phyloP scores from a whole-genome alignment of 2,113 vertebrate genomes.

The Ia io region DNA sequence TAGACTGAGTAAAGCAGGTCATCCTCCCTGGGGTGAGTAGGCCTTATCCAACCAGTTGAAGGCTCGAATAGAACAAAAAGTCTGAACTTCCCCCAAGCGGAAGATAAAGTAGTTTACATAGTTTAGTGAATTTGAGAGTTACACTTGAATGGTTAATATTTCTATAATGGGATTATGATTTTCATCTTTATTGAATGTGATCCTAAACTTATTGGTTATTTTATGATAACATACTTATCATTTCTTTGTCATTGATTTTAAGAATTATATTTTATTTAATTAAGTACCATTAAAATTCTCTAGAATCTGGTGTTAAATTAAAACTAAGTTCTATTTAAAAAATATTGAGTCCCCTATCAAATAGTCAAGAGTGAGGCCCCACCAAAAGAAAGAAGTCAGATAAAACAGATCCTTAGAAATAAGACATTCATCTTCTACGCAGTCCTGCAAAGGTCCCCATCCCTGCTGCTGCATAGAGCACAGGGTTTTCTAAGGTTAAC shows the following conservation, averaged over 20 bases:
- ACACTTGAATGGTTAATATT: neutral
- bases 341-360: neutral
- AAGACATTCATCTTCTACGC: neutral
- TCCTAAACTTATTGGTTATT: neutral
- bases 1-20: neutral
- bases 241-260: constrained; percentile 12
- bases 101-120: constrained; percentile 2
- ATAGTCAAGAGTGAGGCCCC: neutral
- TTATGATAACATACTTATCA: neutral
- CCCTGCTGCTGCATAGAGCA: neutral
- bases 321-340: constrained; percentile 13
- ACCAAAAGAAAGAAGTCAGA: neutral
- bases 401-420: neutral
- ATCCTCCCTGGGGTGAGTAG: neutral
- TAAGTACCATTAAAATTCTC: neutral
- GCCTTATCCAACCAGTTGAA: neutral
- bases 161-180: neutral
- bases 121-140: neutral
- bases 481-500: neutral
- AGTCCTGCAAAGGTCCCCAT: neutral
- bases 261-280: constrained; percentile 21
- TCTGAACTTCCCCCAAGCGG: neutral
- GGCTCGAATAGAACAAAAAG: neutral
- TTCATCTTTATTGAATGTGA: neutral
- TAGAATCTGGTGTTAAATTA: neutral